Conservation (phyloP, 92 coral and sea anemone genomes). For the Pocillopora grandis region DNA sequence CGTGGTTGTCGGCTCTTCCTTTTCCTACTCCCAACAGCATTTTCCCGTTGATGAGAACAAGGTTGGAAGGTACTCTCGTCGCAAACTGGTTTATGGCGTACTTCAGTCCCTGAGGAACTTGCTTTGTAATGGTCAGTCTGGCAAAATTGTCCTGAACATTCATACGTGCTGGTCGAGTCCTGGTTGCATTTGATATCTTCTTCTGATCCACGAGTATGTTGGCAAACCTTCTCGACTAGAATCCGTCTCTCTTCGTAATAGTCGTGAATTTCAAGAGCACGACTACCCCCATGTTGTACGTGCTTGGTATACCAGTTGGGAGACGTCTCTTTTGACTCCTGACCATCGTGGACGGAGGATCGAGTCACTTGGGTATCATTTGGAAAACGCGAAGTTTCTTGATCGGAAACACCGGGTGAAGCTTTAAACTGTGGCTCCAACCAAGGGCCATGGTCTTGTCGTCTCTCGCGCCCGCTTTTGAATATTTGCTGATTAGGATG, state of each 20-base stretch:
- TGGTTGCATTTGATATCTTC: not conserved
- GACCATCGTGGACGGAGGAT: not conserved
- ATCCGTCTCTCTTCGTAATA: conserved; percentile 35
- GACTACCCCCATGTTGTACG: not conserved
- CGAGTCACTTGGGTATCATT: not conserved
- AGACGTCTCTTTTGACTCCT: not conserved
- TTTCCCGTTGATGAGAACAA: conserved; percentile 2
- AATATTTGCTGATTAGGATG: not conserved
- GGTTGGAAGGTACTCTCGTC: not conserved
- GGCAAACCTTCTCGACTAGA: conserved; percentile 15
- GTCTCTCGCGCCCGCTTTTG: not conserved
- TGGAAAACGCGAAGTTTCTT: not conserved
- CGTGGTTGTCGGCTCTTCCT: conserved; percentile 39
- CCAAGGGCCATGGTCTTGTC: not conserved
- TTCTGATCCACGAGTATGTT: conserved; percentile 1
- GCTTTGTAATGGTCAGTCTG: not conserved
- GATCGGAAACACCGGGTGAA: not conserved
- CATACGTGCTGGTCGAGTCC: not conserved
- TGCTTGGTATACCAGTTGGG: not conserved
- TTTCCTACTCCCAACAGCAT: conserved; percentile 37
- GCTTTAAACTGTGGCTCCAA: not conserved
- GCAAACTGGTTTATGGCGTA: not conserved
- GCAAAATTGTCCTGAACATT: not conserved
- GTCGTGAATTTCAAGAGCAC: conserved; percentile 9
- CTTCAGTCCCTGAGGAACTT: not conserved